Percentiles rank a stretch among this genome's conserved stretches.
These are phyloP conservation scores for Dinomys branickii DNA, from an alignment of 2,113 vertebrate species.

Conservation along the genomic window DNA sequence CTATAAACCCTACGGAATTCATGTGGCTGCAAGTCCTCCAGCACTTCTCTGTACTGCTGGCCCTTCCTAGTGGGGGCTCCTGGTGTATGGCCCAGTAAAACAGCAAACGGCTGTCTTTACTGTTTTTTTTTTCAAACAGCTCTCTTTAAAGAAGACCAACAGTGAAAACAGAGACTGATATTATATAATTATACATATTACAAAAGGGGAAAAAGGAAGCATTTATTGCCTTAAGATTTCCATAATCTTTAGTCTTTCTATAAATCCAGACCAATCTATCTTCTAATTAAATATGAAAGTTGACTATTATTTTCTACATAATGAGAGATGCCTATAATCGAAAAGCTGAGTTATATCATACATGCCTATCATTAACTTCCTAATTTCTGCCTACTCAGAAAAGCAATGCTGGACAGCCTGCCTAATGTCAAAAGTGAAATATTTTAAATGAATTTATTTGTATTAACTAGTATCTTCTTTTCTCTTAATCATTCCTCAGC, in stretches of 20 bases:
- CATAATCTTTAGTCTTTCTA: constrained; percentile 19
- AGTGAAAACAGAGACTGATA: background rate
- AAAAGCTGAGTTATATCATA: background rate
- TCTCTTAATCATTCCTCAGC: background rate
- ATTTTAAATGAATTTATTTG: constrained; percentile 11
- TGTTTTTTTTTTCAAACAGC: background rate
- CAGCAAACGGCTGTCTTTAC: background rate
- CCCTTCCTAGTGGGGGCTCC: background rate
- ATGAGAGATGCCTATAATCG: background rate
- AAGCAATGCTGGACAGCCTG: background rate
- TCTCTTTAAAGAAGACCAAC: background rate
- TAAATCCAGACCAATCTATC: background rate
- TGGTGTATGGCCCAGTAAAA: background rate
- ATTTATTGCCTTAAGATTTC: background rate
- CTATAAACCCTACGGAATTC: background rate
- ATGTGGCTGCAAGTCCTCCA: background rate
- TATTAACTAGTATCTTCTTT: constrained; percentile 7
- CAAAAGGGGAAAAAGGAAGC: too few species aligned
- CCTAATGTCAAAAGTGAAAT: background rate
- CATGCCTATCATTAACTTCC: background rate
- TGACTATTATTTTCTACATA: background rate
- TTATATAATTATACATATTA: background rate
- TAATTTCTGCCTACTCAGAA: constrained; percentile 1
- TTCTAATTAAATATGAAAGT: constrained; percentile 31
- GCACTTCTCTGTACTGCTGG: background rate